These are phyloP conservation scores for Ichneumon xanthorius DNA, from an alignment of 2,888 invertebrate species.

Conservation along the genomic window DNA sequence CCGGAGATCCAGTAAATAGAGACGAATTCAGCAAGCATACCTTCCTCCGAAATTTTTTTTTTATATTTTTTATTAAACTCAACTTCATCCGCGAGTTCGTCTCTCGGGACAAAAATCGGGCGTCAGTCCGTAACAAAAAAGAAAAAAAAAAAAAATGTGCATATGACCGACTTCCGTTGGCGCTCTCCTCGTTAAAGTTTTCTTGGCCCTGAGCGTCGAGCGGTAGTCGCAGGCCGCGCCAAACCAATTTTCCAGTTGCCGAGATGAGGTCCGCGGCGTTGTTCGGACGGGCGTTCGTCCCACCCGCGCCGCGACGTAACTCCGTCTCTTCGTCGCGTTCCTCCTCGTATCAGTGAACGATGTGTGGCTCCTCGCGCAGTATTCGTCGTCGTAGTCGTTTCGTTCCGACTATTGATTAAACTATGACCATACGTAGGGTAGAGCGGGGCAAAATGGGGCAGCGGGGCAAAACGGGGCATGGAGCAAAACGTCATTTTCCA, in stretches of 20 bases:
- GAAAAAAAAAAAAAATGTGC: neutral
- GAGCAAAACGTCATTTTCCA: no score
- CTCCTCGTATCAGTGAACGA: neutral
- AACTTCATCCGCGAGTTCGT: no score
- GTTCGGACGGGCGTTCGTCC: conserved; percentile 59
- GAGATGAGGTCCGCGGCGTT: conserved; percentile 56
- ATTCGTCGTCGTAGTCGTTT: conserved; percentile 38
- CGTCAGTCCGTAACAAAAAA: neutral
- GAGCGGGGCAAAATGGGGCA: no score
- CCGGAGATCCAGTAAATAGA: conserved; percentile 63
- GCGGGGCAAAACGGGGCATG: no score
- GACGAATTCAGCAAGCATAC: neutral
- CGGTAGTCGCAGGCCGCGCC: conserved; percentile 53
- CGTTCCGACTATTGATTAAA: conserved; percentile 69
- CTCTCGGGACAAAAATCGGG: no score
- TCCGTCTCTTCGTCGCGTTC: conserved; percentile 45
- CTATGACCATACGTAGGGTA: conserved; percentile 61
- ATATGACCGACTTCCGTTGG: conserved; percentile 1
- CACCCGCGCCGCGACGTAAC: conserved; percentile 5
- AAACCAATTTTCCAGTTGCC: conserved; percentile 68
- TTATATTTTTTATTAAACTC: no score
- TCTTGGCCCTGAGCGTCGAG: conserved; percentile 16
- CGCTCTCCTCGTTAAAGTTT: conserved; percentile 7
- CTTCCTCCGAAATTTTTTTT: no score
- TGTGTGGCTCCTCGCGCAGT: neutral